These are phyloP conservation scores for Dasysyrphus albostriatus DNA, from an alignment of 2,888 invertebrate genomes.

Conservation along the genomic window DNA sequence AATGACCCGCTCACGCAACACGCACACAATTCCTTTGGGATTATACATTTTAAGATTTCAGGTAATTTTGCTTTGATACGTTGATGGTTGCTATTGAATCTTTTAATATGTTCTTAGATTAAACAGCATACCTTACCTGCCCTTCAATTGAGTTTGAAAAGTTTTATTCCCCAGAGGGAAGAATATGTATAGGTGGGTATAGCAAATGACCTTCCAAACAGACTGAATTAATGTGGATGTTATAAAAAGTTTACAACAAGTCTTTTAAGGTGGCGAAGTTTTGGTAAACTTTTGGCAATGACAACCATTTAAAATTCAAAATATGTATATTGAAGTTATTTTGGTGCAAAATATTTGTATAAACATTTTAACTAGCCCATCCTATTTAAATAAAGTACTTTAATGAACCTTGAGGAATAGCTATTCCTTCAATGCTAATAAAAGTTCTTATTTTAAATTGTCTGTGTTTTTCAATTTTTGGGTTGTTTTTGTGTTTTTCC, in stretches of 20 bases:
- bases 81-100: not conserved
- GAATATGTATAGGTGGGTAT: too few relatives aligned
- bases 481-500: not conserved
- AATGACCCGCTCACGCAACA: not conserved
- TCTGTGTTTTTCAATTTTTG: not conserved
- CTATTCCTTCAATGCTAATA: not conserved
- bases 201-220: not conserved
- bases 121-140: not conserved
- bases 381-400: not conserved
- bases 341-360: not conserved
- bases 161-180: not conserved
- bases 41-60: not conserved
- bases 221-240: not conserved
- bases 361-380: not conserved
- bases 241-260: not conserved
- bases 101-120: not conserved
- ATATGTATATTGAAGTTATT: not conserved
- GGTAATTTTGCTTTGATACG: slow-evolving; percentile 1
- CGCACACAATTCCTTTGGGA: not conserved
- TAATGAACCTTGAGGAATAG: not conserved
- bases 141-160: not conserved
- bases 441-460: slow-evolving; percentile 8
- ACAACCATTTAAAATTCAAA: not conserved
- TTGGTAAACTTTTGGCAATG: not conserved
- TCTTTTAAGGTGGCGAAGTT: not conserved